Percentiles rank a stretch among this genome's conserved stretches.
Conservation (phyloP, 2,113 vertebrate species). For the Dasyornis broadbenti region DNA sequence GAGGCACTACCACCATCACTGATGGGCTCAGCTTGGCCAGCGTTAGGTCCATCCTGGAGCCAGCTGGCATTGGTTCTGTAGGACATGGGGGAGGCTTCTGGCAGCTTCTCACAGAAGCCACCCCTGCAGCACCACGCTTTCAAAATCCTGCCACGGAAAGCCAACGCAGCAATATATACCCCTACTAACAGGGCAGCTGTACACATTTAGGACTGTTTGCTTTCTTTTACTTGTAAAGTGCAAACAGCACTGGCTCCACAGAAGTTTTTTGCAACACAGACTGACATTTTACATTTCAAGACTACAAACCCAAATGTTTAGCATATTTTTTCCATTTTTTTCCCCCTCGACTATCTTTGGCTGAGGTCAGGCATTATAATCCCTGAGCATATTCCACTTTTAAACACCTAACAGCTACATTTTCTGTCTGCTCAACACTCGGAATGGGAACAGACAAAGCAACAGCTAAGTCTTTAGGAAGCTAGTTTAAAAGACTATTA, state of each 20-base stretch:
- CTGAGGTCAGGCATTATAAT: neutral
- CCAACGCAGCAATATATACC: neutral
- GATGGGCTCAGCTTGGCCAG: fast-evolving
- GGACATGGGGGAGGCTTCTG: neutral
- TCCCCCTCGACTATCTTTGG: neutral
- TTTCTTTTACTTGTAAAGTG: neutral
- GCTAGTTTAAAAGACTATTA: neutral
- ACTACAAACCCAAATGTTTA: neutral
- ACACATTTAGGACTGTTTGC: neutral
- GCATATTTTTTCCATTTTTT: neutral
- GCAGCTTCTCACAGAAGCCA: neutral
- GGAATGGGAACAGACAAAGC: neutral
- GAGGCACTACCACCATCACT: neutral
- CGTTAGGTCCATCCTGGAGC: fast-evolving
- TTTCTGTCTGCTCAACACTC: neutral
- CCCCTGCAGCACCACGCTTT: neutral
- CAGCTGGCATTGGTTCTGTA: neutral
- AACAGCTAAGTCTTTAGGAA: neutral
- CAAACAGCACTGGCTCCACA: neutral
- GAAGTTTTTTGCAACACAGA: neutral
- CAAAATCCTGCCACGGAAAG: neutral
- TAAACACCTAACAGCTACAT: neutral
- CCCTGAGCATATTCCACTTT: neutral
- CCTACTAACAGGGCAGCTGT: neutral
- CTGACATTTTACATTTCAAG: neutral